These are phyloP conservation scores for Drosophila virilis DNA, from an alignment of 1,140 invertebrate species.

Conservation along the genomic window DNA sequence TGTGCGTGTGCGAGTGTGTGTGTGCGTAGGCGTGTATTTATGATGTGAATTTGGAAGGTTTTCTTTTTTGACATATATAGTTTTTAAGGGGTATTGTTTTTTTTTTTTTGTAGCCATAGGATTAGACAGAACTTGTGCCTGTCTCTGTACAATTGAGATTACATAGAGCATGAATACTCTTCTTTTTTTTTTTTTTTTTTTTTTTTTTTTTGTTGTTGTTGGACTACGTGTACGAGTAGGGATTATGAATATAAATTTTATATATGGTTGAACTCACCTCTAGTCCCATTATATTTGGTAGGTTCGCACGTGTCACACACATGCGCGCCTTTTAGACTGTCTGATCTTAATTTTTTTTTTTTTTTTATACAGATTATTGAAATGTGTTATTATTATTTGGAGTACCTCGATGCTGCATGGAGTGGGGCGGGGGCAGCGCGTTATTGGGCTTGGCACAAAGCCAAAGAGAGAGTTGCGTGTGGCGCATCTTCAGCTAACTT, in stretches of 20 bases:
- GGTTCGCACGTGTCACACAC: constrained; percentile 30
- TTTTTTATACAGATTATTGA: constrained; percentile 66
- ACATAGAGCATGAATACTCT: constrained; percentile 5
- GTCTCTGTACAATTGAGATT: constrained; percentile 40
- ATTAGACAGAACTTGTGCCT: constrained; percentile 18
- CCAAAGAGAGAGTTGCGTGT: constrained; percentile 17
- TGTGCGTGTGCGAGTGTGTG: constrained; percentile 5
- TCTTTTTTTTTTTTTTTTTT: neutral
- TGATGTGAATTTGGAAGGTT: constrained; percentile 4
- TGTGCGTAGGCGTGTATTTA: constrained; percentile 1
- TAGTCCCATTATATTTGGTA: constrained; percentile 23
- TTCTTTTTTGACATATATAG: neutral
- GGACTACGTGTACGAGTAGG: constrained; percentile 26
- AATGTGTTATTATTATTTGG: constrained; percentile 67
- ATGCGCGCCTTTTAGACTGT: constrained; percentile 40
- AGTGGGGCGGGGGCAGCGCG: constrained; percentile 11
- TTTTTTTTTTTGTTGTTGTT: constrained; percentile 1
- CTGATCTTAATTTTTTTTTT: constrained; percentile 54
- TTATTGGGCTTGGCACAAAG: constrained; percentile 15
- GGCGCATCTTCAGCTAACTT: constrained; percentile 1
- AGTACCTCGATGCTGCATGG: constrained; percentile 71
- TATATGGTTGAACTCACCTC: constrained; percentile 43
- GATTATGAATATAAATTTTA: constrained; percentile 9
- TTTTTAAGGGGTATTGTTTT: neutral
- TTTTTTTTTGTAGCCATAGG: neutral